phyloP scores from a whole-genome alignment of 2,797 vertebrate genomes.

The Lacerta agilis region DNA sequence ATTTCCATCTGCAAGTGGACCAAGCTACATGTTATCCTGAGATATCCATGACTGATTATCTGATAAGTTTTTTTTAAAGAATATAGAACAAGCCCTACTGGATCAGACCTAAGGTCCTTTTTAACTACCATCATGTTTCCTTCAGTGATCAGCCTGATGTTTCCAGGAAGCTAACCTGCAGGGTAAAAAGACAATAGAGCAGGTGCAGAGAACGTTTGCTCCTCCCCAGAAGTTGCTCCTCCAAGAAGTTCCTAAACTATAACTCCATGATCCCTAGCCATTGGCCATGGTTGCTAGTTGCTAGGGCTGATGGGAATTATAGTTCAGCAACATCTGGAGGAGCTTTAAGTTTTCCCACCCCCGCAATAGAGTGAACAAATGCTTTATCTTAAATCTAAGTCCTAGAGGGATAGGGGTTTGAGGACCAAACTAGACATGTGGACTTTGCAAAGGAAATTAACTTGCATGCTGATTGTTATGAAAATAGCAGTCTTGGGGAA shows the following conservation, averaged over 20 bases:
- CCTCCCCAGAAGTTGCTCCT: too few species aligned
- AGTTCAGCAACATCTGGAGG: too few species aligned
- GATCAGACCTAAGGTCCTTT: background rate
- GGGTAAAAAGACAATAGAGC: background rate
- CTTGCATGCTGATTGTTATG: background rate
- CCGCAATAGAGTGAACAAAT: background rate
- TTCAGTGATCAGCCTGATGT: too few species aligned
- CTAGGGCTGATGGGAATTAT: too few species aligned
- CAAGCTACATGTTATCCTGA: background rate
- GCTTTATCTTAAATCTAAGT: background rate
- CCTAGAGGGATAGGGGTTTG: background rate
- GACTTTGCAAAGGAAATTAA: background rate
- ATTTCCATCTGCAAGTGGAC: background rate
- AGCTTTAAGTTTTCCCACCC: too few species aligned
- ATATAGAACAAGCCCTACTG: background rate
- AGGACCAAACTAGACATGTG: background rate
- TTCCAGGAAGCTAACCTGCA: background rate
- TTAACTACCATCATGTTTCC: background rate
- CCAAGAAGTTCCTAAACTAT: too few species aligned
- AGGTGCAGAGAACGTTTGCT: too few species aligned
- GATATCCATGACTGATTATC: background rate
- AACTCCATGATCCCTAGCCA: too few species aligned
- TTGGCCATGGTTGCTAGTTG: too few species aligned
- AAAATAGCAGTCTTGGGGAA: background rate
- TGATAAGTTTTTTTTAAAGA: background rate